Conservation (phyloP, 2,797 vertebrate species). For the Lithobates pipiens region DNA sequence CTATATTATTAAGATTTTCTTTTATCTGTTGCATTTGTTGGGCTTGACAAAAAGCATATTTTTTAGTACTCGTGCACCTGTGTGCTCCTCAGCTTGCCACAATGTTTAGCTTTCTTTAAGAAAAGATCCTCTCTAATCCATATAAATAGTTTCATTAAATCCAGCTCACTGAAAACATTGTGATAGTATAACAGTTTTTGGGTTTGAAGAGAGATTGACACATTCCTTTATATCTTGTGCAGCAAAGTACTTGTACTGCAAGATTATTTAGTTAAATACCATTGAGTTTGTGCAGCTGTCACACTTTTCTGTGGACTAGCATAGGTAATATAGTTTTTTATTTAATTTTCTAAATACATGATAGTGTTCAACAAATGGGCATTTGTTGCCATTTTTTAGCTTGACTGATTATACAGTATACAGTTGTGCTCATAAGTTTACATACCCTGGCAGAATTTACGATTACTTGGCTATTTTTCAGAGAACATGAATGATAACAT, state of each 20-base stretch:
- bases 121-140: slow-evolving; percentile 51
- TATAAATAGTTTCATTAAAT: slow-evolving; percentile 45
- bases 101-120: slow-evolving; percentile 10
- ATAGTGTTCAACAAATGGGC: no score
- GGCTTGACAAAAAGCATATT: slow-evolving; percentile 37
- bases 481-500: no score
- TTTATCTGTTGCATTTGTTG: not conserved
- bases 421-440: no score
- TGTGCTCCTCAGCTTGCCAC: slow-evolving; percentile 20
- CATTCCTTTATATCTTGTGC: slow-evolving; percentile 44
- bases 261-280: slow-evolving; percentile 19
- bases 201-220: slow-evolving; percentile 45
- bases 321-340: not conserved
- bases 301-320: not conserved
- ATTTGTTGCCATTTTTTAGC: no score
- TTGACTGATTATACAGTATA: no score
- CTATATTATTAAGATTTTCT: not conserved
- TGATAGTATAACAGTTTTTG: slow-evolving; percentile 52
- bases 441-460: no score
- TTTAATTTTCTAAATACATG: not conserved
- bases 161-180: slow-evolving; percentile 25
- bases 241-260: slow-evolving; percentile 22
- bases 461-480: no score
- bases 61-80: slow-evolving; percentile 34
- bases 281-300: slow-evolving; percentile 31